phyloP scores from a whole-genome alignment of 2,888 invertebrate genomes.

The Mimachlamys varia region DNA sequence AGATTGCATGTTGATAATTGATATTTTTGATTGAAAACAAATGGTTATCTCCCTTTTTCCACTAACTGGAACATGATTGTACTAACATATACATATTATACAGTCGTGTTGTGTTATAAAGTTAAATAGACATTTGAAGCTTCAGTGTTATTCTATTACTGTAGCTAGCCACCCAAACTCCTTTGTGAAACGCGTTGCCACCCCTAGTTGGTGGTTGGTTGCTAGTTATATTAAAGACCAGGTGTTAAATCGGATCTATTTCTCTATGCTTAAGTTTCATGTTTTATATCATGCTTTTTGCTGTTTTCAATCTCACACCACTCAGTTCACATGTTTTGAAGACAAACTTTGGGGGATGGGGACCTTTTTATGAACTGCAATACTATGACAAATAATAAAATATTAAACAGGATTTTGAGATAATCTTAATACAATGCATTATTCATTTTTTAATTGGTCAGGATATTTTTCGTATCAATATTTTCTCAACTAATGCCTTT shows the following conservation, averaged over 20 bases:
- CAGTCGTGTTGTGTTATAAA: neutral
- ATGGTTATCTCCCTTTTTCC: neutral
- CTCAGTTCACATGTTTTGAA: neutral
- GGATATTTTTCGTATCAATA: too few relatives aligned
- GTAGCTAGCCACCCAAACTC: neutral
- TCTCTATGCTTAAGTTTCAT: neutral
- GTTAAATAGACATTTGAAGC: neutral
- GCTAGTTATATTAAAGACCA: neutral
- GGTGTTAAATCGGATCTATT: neutral
- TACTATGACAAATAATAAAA: too few relatives aligned
- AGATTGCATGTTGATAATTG: conserved; percentile 11
- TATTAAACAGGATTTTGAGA: too few relatives aligned
- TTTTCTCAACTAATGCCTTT: too few relatives aligned
- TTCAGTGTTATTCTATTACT: neutral
- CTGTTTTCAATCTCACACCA: neutral
- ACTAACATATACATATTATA: neutral
- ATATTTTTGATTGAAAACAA: neutral
- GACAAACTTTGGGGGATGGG: too few relatives aligned
- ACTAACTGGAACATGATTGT: neutral
- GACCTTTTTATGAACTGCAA: too few relatives aligned
- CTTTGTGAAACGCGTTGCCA: neutral
- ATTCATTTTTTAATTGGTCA: too few relatives aligned
- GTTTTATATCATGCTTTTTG: neutral
- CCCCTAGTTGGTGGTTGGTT: neutral
- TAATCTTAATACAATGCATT: too few relatives aligned